Evolutionary conservation across 2,797 vertebrate genomes (phyloP).

Genomic region (Sciurus vulgaris): DNA sequence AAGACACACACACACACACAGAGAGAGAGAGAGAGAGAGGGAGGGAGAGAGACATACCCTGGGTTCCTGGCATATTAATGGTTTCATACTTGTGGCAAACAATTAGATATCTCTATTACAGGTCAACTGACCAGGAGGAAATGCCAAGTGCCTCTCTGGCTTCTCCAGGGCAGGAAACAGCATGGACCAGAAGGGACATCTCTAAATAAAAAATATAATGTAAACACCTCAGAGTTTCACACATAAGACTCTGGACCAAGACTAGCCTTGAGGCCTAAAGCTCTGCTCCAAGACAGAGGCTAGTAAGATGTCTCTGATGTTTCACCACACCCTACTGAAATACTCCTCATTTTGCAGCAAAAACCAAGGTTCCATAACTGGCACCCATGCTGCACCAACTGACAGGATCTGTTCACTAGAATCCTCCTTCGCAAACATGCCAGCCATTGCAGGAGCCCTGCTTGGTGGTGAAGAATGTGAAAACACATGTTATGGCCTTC

Average conservation of each 20-base stretch:
- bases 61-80: neutral
- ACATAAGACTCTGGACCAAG: neutral
- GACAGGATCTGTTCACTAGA: neutral
- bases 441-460: neutral
- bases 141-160: neutral
- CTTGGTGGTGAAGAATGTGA: neutral
- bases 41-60: neutral
- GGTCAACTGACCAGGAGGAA: neutral
- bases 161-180: neutral
- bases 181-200: neutral
- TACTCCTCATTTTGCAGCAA: conserved; percentile 1
- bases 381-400: neutral
- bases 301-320: neutral
- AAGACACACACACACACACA: no score
- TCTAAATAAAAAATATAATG: neutral
- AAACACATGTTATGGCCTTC: neutral
- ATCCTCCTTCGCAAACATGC: neutral
- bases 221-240: neutral
- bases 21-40: no score
- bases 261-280: neutral
- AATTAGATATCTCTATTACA: neutral
- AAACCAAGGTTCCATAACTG: neutral
- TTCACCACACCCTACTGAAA: neutral
- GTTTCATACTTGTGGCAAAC: neutral
- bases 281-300: neutral